Evolutionary conservation across 2,797 vertebrate species (phyloP), one percentile per base, ranked within the genome.

Genomic region (Sarcophilus harrisii): DNA sequence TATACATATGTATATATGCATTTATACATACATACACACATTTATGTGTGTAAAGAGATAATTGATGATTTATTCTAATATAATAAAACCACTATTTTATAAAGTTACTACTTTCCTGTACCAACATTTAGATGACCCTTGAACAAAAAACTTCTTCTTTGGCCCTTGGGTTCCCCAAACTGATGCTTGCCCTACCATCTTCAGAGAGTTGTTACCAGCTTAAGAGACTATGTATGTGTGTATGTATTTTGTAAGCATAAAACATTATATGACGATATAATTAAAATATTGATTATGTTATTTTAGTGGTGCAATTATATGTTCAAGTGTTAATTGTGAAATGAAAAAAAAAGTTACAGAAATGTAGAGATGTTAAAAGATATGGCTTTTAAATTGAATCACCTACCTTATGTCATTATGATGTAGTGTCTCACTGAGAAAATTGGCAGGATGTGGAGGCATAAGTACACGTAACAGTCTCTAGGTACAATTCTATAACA

Each of bases 241-340:
- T 12, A 30, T 52, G 52, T 60, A 2, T 4, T 87, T 87, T 81
- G 6, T 81, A 87, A 45, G 18, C 45, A 87, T 49, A 49, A 45
- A 87, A 45, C 16, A 12, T 24, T 87, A 2, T 30, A 49, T 87
- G 73, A 28, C 24, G 21, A 49, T 45, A 1, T 1, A 87, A 27
- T 27, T 87, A 38, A 49, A 87, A 87, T 87, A 55, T 62, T 91
- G 49, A 49, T 0, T 45, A 24, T 95, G 18, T 9, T 91, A 32
- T 91, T 93, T 57, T 89, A 94, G 93, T 60, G 73, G 28, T 24
- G 29, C 10, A 90, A 73, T 12, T 93, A 81, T 21, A 91, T 91
- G 91, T 95, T 91, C 16, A 95, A 94, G 12, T 92, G 18, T 30
- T 90, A n/a, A 96, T 95, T 58, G 59, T 55, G 95, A 96, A 14